Base-by-base conservation (phyloP, 1,140 invertebrate species). In the Orchesella cincta region DNA sequence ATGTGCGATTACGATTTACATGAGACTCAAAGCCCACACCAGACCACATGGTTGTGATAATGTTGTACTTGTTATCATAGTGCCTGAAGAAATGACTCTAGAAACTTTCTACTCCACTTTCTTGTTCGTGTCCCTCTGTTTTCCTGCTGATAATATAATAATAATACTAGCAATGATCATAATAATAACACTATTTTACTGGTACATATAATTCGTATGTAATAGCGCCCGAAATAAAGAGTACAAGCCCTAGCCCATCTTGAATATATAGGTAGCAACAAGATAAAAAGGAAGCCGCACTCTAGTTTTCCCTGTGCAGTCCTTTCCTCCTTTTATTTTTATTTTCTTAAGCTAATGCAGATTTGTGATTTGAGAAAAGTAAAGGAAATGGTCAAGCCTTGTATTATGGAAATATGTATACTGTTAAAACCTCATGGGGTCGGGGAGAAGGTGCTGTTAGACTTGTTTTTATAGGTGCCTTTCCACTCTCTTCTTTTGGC, bases 311-410 rank as follows among this genome's bases (percentile, higher is more conserved):
- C 39, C 39, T 46, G 20, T 12, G 8, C 39, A 46, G 20, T 46
- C 8, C 39, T 46, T 46, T 46, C 20, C 8, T 46, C 54, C 26
- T 23, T 26, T 57, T 12, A 46, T n/a, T 57, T 57, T 57, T 57
- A 57, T 57, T 57, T 57, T 57, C 54, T n/a, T 57, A 57, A 16
- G 54, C 54, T 57, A 57, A 57, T 57, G 54, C 23, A 26, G 54
- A 57, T 57, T 57, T 57, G 54, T 57, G 54, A 26, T 26, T 57
- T 57, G 3, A 23, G 54, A 57, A 57, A 23, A 57, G 5, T n/a
- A 57, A 57, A 57, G 54, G 3, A 57, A 57, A 57, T 57, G 54
- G 54, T 57, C 54, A 57, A 57, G 54, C 54, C 54, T 57, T 57
- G 54, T 57, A 57, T 46, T 14, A 57, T 57, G 54, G 54, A 57